Base-by-base conservation (phyloP, 1,140 invertebrate genomes). In the Sinella curviseta region DNA sequence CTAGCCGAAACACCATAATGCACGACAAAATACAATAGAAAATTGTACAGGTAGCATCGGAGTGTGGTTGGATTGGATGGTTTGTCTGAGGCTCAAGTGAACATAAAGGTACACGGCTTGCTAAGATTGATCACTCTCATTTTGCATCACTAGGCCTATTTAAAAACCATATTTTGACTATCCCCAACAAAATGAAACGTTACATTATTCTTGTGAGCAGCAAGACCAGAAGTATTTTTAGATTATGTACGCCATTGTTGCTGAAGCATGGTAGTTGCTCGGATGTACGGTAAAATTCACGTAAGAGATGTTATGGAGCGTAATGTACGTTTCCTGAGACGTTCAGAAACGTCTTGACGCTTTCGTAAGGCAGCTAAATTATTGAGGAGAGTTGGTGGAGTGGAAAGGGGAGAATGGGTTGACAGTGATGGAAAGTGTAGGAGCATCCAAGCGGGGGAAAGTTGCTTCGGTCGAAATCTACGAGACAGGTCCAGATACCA, bases 161-260 rank as follows among this genome's bases (percentile, higher is more conserved):
- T 60, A 60, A 60, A 60, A 60, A 60, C 55, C 55, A 60, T 60
- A 60, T 60, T 60, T 60, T 60, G 55, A n/a, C 55, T 60, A 60
- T 60, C 55, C 24, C 39, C 17, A 4, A 48, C n/a, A n/a, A n/a
- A n/a, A n/a, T n/a, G n/a, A n/a, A n/a, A n/a, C n/a, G n/a, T n/a
- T n/a, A n/a, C n/a, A n/a, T n/a, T n/a, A n/a, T n/a, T n/a, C n/a
- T n/a, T n/a, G n/a, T n/a, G n/a, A n/a, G n/a, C n/a, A n/a, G n/a
- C n/a, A n/a, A n/a, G n/a, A n/a, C n/a, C n/a, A n/a, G n/a, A n/a
- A n/a, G n/a, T n/a, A n/a, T n/a, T n/a, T n/a, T n/a, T n/a, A n/a
- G n/a, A n/a, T n/a, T n/a, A n/a, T n/a, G n/a, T n/a, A n/a, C n/a
- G n/a, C n/a, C n/a, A n/a, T n/a, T n/a, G n/a, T n/a, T n/a, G n/a